A percentile compares a stretch with the other conserved stretches of the same genome.
Conservation (phyloP, 2,113 vertebrate species). For the Xiphorhynchus elegans region DNA sequence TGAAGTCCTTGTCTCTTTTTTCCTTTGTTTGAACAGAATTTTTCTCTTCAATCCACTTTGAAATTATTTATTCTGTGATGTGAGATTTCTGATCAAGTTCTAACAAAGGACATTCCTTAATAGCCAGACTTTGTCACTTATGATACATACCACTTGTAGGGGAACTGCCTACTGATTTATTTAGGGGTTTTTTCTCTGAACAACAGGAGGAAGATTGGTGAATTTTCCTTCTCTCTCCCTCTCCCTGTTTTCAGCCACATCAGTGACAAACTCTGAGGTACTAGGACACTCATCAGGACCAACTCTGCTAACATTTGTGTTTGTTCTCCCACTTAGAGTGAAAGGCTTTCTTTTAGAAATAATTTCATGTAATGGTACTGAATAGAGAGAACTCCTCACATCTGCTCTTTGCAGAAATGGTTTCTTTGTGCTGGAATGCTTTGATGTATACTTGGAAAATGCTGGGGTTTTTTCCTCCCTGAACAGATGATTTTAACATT, state of each 20-base stretch:
- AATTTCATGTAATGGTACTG: neutral
- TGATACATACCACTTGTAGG: neutral
- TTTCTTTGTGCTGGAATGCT: neutral
- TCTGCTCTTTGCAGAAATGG: neutral
- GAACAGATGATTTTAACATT: neutral
- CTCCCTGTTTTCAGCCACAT: neutral
- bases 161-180: neutral
- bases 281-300: neutral
- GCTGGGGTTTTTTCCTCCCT: neutral
- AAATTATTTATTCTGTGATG: neutral
- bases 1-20: neutral
- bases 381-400: neutral
- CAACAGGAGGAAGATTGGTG: neutral
- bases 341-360: neutral
- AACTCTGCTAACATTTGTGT: neutral
- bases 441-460: neutral
- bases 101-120: neutral
- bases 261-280: neutral
- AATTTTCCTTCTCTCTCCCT: neutral
- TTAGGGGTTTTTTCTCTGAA: neutral
- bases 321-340: neutral
- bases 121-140: neutral
- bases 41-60: neutral
- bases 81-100: neutral
- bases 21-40: neutral